phyloP scores from a whole-genome alignment of 2,797 vertebrate species.

The Psittacula echo region DNA sequence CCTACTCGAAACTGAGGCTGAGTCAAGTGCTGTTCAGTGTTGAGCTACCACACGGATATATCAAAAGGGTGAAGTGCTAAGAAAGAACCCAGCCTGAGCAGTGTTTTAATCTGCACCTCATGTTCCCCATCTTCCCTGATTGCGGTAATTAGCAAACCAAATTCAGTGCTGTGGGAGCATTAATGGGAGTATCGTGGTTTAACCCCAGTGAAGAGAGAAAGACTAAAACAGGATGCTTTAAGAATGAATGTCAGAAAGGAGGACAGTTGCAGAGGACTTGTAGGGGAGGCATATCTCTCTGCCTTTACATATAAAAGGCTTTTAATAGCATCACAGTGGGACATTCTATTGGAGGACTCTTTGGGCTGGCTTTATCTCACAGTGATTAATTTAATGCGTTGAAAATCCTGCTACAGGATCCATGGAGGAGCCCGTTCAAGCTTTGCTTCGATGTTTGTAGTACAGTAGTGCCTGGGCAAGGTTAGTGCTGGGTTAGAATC shows the following conservation, averaged over 20 bases:
- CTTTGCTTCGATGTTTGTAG: background rate
- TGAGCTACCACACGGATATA: background rate
- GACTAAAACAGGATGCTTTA: background rate
- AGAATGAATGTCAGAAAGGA: background rate
- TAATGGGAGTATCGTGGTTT: background rate
- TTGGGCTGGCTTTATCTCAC: background rate
- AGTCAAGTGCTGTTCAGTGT: constrained; percentile 43
- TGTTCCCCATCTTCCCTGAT: constrained; percentile 46
- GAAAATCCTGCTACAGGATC: background rate
- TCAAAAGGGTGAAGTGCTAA: constrained; percentile 32
- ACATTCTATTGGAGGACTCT: accelerated
- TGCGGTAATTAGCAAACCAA: constrained; percentile 59
- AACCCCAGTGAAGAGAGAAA: background rate
- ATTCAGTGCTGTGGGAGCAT: constrained; percentile 37
- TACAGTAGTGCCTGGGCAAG: background rate
- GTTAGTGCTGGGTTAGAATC: background rate
- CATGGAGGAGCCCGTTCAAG: background rate
- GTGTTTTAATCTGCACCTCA: constrained; percentile 31
- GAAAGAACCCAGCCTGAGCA: background rate
- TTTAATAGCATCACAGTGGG: background rate
- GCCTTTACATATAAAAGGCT: background rate
- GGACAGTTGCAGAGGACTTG: background rate
- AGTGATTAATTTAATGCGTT: background rate
- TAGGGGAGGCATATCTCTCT: background rate
- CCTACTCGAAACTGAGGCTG: constrained; percentile 40